Conservation (phyloP, 2,888 invertebrate genomes). For the Melanophora roralis region DNA sequence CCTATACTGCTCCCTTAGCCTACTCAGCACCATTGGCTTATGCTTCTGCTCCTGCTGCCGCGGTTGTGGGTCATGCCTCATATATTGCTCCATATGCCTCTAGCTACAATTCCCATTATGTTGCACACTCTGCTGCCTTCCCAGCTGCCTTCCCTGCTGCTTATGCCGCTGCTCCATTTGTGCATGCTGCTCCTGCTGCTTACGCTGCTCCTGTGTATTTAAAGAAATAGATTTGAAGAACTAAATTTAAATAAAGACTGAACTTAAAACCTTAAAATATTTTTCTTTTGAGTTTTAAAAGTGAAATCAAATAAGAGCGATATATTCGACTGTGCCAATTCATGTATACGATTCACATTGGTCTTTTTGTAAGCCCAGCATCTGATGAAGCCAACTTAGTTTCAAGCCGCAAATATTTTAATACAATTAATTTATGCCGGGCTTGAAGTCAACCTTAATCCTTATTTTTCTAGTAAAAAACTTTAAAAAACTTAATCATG, state of each 20-base stretch:
- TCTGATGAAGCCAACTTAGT: too few relatives aligned
- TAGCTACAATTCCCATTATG: constrained; percentile 69
- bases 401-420: too few relatives aligned
- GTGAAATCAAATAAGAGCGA: too few relatives aligned
- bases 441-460: too few relatives aligned
- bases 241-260: constrained; percentile 29
- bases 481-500: too few relatives aligned
- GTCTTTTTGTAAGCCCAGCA: too few relatives aligned
- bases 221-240: constrained; percentile 37
- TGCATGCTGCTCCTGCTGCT: constrained; percentile 44
- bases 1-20: constrained; percentile 58
- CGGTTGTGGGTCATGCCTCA: constrained; percentile 68
- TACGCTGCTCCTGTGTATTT: constrained; percentile 52
- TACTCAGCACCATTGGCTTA: constrained; percentile 71
- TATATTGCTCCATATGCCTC: constrained; percentile 72
- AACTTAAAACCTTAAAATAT: neutral
- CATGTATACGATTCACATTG: too few relatives aligned
- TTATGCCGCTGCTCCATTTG: constrained; percentile 62
- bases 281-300: too few relatives aligned
- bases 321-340: too few relatives aligned
- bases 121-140: constrained; percentile 69
- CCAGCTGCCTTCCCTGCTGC: constrained; percentile 53
- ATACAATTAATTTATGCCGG: too few relatives aligned
- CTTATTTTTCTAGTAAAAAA: too few relatives aligned
- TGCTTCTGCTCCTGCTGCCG: constrained; percentile 58